phyloP scores from a whole-genome alignment of 2,113 vertebrate species.

The Planiliza haematocheilus region DNA sequence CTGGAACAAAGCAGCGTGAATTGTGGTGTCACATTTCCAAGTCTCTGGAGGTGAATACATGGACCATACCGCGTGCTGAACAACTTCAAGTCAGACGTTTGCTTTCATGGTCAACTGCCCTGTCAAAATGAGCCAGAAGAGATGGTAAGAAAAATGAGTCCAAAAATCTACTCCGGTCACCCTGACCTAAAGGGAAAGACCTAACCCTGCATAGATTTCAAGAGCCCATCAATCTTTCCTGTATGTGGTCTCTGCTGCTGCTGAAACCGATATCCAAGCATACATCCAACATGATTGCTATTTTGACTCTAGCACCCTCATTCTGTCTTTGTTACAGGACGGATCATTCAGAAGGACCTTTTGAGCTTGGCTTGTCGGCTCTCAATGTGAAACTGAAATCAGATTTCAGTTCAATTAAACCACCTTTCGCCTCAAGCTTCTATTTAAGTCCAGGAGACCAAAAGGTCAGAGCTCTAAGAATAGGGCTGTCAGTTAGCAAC shows the following conservation, averaged over 20 bases:
- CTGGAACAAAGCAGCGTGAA: conserved; percentile 29
- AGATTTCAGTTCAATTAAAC: conserved; percentile 65
- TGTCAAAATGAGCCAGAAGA: conserved; percentile 36
- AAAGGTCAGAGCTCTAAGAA: conserved; percentile 71
- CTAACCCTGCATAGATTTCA: background rate
- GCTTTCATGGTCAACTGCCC: conserved; percentile 36
- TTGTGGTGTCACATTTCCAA: conserved; percentile 54
- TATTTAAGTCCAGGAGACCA: conserved; percentile 62
- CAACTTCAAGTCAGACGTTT: conserved; percentile 15
- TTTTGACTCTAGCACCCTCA: background rate
- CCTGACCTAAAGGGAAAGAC: background rate
- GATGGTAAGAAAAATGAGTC: background rate
- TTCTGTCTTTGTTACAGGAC: conserved; percentile 12
- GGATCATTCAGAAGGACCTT: background rate
- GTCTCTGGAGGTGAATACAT: conserved; percentile 8
- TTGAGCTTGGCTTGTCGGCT: background rate
- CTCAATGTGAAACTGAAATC: conserved; percentile 57
- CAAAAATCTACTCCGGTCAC: conserved; percentile 30
- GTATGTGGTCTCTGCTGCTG: background rate
- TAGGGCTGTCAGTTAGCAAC: conserved; percentile 69
- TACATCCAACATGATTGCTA: background rate
- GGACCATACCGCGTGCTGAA: conserved; percentile 14
- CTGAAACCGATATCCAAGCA: background rate
- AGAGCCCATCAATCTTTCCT: background rate
- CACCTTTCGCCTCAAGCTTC: conserved; percentile 50